Percentiles rank a stretch among this genome's conserved stretches.
These are phyloP conservation scores for Trididemnum clinides DNA, from an alignment of 23 tunicate species.

Conservation along the genomic window DNA sequence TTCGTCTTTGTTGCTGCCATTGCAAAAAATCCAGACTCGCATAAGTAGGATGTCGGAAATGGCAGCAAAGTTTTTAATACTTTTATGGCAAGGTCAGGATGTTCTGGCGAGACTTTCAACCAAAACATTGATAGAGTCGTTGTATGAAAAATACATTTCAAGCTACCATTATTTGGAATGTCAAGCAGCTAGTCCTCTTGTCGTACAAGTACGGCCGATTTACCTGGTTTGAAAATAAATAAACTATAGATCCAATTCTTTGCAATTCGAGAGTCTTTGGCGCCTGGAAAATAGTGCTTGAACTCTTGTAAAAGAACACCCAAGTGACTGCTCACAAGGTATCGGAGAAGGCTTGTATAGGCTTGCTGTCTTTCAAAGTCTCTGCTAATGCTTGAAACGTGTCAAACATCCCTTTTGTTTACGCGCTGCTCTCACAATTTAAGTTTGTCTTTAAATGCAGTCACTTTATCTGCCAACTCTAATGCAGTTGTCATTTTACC, in stretches of 20 bases:
- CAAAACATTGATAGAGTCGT: conserved; percentile 53
- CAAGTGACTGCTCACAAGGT: too few relatives aligned
- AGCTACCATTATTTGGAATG: conserved; percentile 48
- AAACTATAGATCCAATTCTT: conserved; percentile 57
- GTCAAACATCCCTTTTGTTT: too few relatives aligned
- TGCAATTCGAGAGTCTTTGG: too few relatives aligned
- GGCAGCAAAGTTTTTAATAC: conserved; percentile 53
- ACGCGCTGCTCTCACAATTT: conserved; percentile 37
- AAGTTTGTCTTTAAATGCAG: conserved; percentile 78
- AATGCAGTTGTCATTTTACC: too few relatives aligned
- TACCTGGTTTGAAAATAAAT: conserved; percentile 35
- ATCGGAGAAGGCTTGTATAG: too few relatives aligned
- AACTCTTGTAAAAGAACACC: too few relatives aligned
- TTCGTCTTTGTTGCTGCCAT: conserved; percentile 65
- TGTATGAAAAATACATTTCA: conserved; percentile 37
- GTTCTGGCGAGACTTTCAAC: conserved; percentile 46
- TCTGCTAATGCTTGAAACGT: too few relatives aligned
- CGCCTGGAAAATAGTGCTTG: too few relatives aligned
- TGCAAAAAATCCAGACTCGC: conserved; percentile 55
- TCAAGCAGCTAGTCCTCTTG: conserved; percentile 58
- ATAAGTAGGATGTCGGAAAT: conserved; percentile 61
- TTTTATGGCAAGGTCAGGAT: conserved; percentile 51
- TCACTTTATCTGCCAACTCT: conserved; percentile 52
- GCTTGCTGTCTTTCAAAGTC: too few relatives aligned
- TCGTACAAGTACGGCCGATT: conserved; percentile 38